Evolutionary conservation across 2,797 vertebrate species (phyloP), one percentile per base, ranked within the genome.

Genomic region (Thaleichthys pacificus): DNA sequence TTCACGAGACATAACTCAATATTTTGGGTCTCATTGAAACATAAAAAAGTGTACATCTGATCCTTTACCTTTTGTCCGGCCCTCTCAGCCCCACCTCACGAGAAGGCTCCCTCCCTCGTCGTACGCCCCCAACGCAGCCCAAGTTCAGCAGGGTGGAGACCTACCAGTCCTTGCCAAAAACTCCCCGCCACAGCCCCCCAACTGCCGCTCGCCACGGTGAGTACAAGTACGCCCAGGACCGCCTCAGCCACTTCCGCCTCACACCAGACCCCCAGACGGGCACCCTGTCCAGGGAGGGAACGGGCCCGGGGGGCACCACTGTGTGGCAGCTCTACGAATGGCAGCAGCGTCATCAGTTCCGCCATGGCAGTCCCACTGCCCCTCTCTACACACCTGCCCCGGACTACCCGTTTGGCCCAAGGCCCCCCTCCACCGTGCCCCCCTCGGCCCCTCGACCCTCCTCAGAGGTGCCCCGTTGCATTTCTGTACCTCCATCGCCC

Each of bases 191-290:
- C 71, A 93, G 93, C 74, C 95, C 96, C 3, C 89, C 93, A 0
- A 89, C 90, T 0, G 79, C 67, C 0, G 90, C 86, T 49, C 94
- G 93, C 21, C 89, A 93, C 0, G 94, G 97, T 7, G 97, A 98
- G 91, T 99, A 99, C 89, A 98, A 97, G 82, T 98, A 98, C 0
- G 97, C 97, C 3, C 96, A 97, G 78, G 96, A 98, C 86, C 95
- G 96, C 0, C 91, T 97, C 63, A 96, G 93, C 88, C 97, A 98
- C 89, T 93, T 97, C 89, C 95, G 94, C 79, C 95, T 97, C 1
- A 87, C 88, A 7, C 95, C 96, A 11, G 95, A 98, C 92, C 93
- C 58, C 86, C 88, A 28, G 91, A 93, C 30, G 91, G 93, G 30
- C 61, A 68, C 15, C 17, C n/a, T 0, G 1, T 3, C 0, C 86